phyloP scores from a whole-genome alignment of 2,797 vertebrate genomes.

The Erithacus rubecula region DNA sequence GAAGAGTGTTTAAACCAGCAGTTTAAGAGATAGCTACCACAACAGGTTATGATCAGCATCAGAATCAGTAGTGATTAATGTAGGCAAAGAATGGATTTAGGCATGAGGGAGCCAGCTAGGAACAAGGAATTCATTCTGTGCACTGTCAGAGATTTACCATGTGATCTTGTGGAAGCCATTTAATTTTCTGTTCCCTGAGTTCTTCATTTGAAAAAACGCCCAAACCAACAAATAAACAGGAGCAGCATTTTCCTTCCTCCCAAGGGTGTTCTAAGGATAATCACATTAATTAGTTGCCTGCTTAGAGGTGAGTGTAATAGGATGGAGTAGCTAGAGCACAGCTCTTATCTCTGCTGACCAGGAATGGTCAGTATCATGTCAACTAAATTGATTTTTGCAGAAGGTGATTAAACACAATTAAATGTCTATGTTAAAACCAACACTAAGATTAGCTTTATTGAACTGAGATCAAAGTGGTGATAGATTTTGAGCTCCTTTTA shows the following conservation, averaged over 20 bases:
- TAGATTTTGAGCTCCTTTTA: conserved; percentile 34
- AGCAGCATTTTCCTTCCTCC: background rate
- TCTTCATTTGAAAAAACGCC: background rate
- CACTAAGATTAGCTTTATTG: conserved; percentile 9
- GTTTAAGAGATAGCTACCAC: background rate
- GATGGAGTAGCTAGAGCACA: background rate
- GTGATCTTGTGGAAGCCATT: background rate
- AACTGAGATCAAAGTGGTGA: conserved; percentile 39
- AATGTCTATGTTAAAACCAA: conserved; percentile 19
- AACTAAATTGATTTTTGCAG: conserved; percentile 55
- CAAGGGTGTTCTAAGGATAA: background rate
- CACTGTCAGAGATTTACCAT: background rate
- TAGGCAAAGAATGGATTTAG: background rate
- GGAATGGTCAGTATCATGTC: conserved; percentile 29
- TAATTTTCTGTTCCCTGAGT: background rate
- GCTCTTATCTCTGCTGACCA: conserved; percentile 45
- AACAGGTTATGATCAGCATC: background rate
- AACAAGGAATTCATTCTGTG: background rate
- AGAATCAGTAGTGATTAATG: background rate
- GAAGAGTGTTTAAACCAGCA: background rate
- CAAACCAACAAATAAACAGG: background rate
- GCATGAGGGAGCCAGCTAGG: background rate
- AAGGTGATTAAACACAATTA: conserved; percentile 57
- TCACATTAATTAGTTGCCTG: conserved; percentile 6
- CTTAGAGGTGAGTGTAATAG: background rate